phyloP scores from a whole-genome alignment of 2,888 invertebrate species.

The Idaea dimidiata region DNA sequence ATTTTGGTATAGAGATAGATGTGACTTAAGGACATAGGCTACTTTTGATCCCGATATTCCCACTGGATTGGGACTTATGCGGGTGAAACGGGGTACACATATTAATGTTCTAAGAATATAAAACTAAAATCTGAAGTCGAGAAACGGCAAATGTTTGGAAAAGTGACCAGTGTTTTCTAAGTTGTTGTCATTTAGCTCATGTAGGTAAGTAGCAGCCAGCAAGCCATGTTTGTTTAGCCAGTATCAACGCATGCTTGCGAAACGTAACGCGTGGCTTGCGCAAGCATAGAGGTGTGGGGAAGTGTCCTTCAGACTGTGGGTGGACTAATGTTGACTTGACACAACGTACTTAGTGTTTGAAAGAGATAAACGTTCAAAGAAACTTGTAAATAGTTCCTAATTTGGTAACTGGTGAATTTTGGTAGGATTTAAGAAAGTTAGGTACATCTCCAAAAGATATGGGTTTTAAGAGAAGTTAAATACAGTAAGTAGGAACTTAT shows the following conservation, averaged over 20 bases:
- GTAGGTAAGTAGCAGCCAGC: not conserved
- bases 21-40: no score
- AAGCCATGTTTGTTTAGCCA: not conserved
- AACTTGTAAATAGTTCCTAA: not conserved
- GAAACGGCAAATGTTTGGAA: not conserved
- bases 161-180: not conserved
- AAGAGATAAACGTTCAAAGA: not conserved
- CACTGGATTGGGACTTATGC: no score
- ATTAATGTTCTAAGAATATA: no score
- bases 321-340: not conserved
- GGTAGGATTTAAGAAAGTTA: not conserved
- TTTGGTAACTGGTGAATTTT: no score
- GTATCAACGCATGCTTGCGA: not conserved
- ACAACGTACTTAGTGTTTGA: not conserved
- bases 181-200: not conserved
- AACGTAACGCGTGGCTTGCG: not conserved
- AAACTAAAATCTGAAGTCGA: no score
- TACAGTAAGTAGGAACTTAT: no score
- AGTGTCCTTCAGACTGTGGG: not conserved
- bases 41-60: no score
- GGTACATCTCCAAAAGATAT: no score
- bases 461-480: no score
- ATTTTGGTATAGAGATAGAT: no score
- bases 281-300: not conserved
- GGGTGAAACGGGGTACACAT: no score